phyloP scores from a whole-genome alignment of 2,113 vertebrate species.

The Psammodynastes pulverulentus region DNA sequence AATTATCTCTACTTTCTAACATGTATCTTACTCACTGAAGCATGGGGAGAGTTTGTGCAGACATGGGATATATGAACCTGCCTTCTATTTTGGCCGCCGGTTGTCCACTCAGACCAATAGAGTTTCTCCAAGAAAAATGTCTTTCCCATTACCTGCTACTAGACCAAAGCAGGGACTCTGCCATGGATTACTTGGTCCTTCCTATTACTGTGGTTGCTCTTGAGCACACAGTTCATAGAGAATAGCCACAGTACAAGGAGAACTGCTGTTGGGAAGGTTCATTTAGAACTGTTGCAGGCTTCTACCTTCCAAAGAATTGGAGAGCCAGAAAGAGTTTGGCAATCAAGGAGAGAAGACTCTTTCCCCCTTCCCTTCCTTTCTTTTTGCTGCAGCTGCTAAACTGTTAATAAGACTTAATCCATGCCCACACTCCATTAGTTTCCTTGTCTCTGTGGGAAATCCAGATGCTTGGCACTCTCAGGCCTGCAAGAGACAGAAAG shows the following conservation, averaged over 20 bases:
- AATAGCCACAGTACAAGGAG: background rate
- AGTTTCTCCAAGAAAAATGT: background rate
- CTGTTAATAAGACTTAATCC: slow-evolving; percentile 23
- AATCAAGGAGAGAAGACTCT: background rate
- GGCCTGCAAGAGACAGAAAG: background rate
- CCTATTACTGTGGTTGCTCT: background rate
- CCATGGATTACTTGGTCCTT: background rate
- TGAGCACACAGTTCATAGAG: background rate
- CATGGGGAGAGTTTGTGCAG: background rate
- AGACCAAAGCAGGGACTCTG: background rate
- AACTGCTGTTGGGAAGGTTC: background rate
- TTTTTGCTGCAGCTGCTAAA: slow-evolving; percentile 13
- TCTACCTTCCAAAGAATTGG: background rate
- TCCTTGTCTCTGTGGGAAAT: slow-evolving; percentile 3
- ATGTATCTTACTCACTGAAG: background rate
- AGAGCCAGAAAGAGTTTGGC: background rate
- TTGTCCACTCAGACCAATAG: background rate
- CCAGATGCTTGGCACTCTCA: background rate
- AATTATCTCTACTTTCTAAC: background rate
- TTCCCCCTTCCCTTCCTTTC: background rate
- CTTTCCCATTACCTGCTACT: background rate
- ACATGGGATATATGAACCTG: background rate
- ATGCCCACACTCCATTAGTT: background rate
- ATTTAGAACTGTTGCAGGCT: background rate
- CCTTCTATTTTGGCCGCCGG: background rate